Evolutionary conservation across 2,797 vertebrate species (phyloP).

Genomic region (Manis javanica): DNA sequence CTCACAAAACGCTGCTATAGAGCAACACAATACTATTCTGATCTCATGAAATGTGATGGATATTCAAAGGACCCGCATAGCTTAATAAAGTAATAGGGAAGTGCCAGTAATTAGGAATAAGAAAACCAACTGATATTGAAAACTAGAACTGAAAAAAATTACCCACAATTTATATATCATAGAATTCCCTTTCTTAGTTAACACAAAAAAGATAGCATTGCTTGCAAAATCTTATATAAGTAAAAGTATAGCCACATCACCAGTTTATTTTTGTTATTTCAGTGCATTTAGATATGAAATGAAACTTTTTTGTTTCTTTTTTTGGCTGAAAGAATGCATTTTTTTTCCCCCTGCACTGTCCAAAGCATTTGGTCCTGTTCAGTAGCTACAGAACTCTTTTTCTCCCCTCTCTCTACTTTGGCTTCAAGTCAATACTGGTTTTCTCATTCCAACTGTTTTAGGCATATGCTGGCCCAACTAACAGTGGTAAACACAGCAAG

Average conservation of each 20-base stretch:
- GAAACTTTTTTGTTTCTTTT: not conserved
- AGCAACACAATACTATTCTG: conserved; percentile 22
- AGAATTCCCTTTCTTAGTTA: conserved; percentile 11
- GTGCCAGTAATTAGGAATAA: conserved; percentile 40
- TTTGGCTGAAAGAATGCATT: not conserved
- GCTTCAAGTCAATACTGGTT: conserved; percentile 69
- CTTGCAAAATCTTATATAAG: not conserved
- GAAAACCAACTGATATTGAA: conserved; percentile 36
- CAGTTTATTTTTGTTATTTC: conserved; percentile 45
- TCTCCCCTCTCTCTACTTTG: conserved; percentile 43
- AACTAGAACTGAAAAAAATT: conserved; percentile 40
- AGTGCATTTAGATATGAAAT: not conserved
- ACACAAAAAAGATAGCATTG: conserved; percentile 13
- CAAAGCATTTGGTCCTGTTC: conserved; percentile 30
- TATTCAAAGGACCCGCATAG: not conserved
- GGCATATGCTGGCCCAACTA: conserved; percentile 73
- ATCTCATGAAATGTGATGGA: conserved; percentile 5
- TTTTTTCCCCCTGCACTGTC: not conserved
- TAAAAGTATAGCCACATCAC: conserved; percentile 26
- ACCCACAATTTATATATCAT: not conserved
- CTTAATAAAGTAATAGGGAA: conserved; percentile 57
- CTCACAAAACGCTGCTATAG: not conserved
- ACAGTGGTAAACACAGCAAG: conserved; percentile 80
- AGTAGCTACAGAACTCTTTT: not conserved
- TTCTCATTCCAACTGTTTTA: conserved; percentile 80